phyloP scores from a whole-genome alignment of 2,888 invertebrate species.

The Nasonovia ribisnigri region DNA sequence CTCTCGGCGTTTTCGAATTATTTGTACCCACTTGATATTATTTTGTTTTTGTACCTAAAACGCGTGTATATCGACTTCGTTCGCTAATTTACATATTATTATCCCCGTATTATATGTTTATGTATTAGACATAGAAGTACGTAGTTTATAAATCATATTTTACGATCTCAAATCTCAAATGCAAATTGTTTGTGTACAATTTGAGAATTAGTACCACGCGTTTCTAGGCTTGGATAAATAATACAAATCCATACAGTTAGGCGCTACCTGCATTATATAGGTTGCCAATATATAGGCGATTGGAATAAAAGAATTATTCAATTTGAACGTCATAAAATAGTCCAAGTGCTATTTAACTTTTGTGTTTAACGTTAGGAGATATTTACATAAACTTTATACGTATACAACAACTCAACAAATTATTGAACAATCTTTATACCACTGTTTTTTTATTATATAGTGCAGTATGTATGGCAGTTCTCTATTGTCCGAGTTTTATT shows the following conservation, averaged over 20 bases:
- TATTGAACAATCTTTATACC: neutral
- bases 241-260: neutral
- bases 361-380: neutral
- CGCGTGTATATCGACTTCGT: neutral
- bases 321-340: neutral
- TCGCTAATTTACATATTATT: conserved; percentile 45
- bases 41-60: conserved; percentile 54
- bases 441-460: neutral
- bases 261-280: neutral
- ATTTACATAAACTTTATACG: neutral
- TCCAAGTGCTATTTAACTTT: neutral
- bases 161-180: conserved; percentile 27
- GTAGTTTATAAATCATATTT: conserved; percentile 33
- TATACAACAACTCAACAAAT: neutral
- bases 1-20: conserved; percentile 26
- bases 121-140: neutral
- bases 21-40: conserved; percentile 41
- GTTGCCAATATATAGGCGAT: neutral
- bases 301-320: neutral
- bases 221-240: neutral
- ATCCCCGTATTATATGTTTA: neutral
- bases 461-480: neutral
- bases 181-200: neutral
- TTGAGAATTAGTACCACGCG: neutral
- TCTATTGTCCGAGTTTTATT: neutral